Evolutionary conservation across 2,113 vertebrate genomes (phyloP).

Genomic region (Zosterops lateralis): DNA sequence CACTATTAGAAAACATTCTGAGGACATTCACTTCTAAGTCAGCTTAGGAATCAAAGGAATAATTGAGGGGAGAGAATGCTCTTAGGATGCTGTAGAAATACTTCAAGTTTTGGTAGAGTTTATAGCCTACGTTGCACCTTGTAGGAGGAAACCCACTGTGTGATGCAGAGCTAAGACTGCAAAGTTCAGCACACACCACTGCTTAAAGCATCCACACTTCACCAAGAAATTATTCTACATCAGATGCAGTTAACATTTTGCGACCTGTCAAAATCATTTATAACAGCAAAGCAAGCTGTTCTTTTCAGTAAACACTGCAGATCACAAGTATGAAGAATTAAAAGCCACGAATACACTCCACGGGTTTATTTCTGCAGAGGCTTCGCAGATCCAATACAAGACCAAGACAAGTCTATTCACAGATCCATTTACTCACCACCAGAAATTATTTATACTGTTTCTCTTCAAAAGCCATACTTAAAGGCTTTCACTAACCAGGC

Average conservation of each 20-base stretch:
- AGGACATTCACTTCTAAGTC: background rate
- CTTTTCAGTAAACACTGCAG: background rate
- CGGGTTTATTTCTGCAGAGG: background rate
- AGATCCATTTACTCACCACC: background rate
- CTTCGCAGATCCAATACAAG: background rate
- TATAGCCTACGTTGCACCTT: background rate
- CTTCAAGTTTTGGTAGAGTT: background rate
- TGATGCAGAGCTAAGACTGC: background rate
- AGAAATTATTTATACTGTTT: background rate
- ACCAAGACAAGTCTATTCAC: fast-evolving
- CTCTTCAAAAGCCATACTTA: background rate
- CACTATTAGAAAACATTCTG: background rate
- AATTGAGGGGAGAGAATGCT: background rate
- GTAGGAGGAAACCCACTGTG: background rate
- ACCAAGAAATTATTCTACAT: background rate
- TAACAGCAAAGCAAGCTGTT: background rate
- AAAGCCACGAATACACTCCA: background rate
- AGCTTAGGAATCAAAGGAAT: background rate
- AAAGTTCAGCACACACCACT: background rate
- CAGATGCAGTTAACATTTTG: background rate
- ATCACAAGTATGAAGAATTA: background rate
- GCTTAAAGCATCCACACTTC: background rate
- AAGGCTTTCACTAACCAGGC: background rate
- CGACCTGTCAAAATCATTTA: background rate
- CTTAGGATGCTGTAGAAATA: background rate